Percentiles rank a stretch among this genome's conserved stretches.
Evolutionary conservation across 2,888 invertebrate genomes (phyloP).

Genomic region (Polyploca ridens): DNA sequence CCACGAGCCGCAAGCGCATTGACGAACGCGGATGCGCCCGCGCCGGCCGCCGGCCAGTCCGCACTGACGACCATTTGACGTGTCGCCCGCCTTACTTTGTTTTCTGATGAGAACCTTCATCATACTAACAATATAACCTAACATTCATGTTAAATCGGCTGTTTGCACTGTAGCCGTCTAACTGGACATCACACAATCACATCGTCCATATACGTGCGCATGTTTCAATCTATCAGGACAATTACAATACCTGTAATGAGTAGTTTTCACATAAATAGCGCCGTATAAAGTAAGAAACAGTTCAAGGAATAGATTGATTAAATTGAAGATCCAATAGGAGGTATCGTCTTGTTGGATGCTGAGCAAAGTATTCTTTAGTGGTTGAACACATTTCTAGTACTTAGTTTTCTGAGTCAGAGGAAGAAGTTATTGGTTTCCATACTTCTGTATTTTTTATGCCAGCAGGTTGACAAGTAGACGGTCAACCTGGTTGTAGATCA

Average conservation of each 20-base stretch:
- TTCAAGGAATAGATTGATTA: not conserved
- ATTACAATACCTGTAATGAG: slow-evolving; percentile 13
- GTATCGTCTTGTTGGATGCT: not conserved
- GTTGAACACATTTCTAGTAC: no score
- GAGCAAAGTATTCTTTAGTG: not conserved
- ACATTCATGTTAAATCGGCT: slow-evolving; percentile 11
- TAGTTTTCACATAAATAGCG: not conserved
- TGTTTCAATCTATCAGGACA: slow-evolving; percentile 7
- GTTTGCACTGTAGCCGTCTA: slow-evolving; percentile 26
- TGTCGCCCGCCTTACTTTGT: slow-evolving; percentile 36
- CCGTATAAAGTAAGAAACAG: not conserved
- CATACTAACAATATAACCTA: slow-evolving; percentile 50
- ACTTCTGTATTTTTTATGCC: no score
- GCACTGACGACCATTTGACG: slow-evolving; percentile 21
- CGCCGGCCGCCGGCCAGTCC: slow-evolving; percentile 14
- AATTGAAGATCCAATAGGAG: not conserved
- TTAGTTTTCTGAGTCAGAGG: no score
- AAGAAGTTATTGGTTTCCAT: no score
- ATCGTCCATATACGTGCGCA: slow-evolving; percentile 3
- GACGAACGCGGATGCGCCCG: slow-evolving; percentile 22
- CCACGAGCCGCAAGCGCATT: slow-evolving; percentile 19
- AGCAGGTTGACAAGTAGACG: no score
- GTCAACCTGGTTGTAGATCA: no score
- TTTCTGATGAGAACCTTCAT: slow-evolving; percentile 55
- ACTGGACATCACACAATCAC: slow-evolving; percentile 17